These are phyloP conservation scores for Quadriops clusia DNA, from an alignment of 2,888 invertebrate species.

Conservation along the genomic window DNA sequence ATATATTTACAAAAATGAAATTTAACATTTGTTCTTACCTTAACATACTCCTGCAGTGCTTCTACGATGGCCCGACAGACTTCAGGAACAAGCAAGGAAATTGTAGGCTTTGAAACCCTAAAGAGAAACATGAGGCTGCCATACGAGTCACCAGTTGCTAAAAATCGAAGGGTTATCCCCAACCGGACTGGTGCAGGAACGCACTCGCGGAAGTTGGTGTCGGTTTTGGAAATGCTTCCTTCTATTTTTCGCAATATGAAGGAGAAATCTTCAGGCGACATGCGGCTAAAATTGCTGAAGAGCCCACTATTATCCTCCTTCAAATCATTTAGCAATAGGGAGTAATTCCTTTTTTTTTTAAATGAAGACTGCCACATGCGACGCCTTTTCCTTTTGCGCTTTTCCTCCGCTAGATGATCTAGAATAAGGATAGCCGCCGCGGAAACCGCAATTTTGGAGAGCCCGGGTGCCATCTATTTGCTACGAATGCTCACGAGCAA, in stretches of 20 bases:
- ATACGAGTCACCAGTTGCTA: conserved; percentile 13
- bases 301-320: conserved; percentile 4
- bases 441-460: too few species aligned
- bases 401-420: too few species aligned
- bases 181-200: conserved; percentile 9
- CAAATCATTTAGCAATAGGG: conserved; percentile 7
- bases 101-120: conserved; percentile 12
- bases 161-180: conserved; percentile 13
- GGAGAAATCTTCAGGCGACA: conserved; percentile 11
- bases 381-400: too few species aligned
- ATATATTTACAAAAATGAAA: too few species aligned
- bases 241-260: conserved; percentile 5
- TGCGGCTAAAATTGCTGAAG: conserved; percentile 10
- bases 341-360: too few species aligned
- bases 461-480: too few species aligned
- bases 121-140: conserved; percentile 12
- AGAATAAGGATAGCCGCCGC: too few species aligned
- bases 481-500: too few species aligned
- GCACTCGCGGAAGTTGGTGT: conserved; percentile 9
- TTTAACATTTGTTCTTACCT: too few species aligned
- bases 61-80: conserved; percentile 11
- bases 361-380: too few species aligned
- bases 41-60: conserved; percentile 10
- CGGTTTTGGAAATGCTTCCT: conserved; percentile 6
- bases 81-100: conserved; percentile 11